Evolutionary conservation across 1,140 invertebrate genomes (phyloP).

Genomic region (Apis florea): DNA sequence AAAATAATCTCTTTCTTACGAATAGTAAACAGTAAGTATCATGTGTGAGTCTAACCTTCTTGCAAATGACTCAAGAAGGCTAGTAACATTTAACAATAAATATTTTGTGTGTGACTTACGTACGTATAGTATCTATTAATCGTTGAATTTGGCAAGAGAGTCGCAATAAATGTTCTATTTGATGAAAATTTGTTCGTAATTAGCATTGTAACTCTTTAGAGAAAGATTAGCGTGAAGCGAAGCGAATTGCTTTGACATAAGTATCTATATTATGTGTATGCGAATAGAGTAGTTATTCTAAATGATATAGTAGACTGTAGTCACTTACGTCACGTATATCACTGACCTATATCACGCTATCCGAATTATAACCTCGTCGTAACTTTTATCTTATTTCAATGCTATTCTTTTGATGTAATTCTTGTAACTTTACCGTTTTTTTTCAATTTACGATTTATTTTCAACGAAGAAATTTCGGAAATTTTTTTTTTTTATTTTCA

Average conservation of each 20-base stretch:
- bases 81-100: conserved; percentile 10
- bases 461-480: not conserved
- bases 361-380: too few species aligned
- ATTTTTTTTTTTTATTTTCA: conserved; percentile 14
- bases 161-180: not conserved
- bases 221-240: not conserved
- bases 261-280: too few species aligned
- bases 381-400: too few species aligned
- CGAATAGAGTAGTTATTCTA: too few species aligned
- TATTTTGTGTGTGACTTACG: not conserved
- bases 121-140: not conserved
- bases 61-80: conserved; percentile 34
- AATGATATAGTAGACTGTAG: too few species aligned
- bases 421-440: too few species aligned
- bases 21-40: conserved; percentile 50
- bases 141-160: not conserved
- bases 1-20: not conserved
- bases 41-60: conserved; percentile 47
- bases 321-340: too few species aligned
- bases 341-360: too few species aligned
- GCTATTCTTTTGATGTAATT: not conserved
- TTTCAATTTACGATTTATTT: not conserved
- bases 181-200: not conserved
- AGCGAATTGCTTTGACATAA: not conserved
- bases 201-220: not conserved